A percentile compares a stretch with the other conserved stretches of the same genome.
phyloP scores from a whole-genome alignment of 2,797 vertebrate species.

The Eospalax fontanierii region DNA sequence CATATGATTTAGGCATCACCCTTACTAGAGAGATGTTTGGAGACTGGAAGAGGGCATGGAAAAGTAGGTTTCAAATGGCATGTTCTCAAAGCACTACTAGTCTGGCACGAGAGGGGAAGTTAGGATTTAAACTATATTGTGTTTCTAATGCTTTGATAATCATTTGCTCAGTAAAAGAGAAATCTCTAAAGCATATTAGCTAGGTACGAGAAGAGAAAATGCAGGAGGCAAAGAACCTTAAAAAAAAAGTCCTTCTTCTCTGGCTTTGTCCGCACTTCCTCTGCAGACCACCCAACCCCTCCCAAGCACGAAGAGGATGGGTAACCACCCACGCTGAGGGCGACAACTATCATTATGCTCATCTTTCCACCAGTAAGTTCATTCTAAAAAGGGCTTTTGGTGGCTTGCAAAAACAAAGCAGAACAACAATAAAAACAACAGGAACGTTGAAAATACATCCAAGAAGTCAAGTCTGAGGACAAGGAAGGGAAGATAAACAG shows the following conservation, averaged over 20 bases:
- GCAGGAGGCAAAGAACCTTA: neutral
- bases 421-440: constrained; percentile 58
- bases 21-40: neutral
- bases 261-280: neutral
- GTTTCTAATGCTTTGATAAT: neutral
- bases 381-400: constrained; percentile 12
- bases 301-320: neutral
- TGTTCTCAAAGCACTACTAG: neutral
- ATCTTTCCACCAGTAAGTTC: neutral
- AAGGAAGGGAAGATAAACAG: constrained; percentile 56
- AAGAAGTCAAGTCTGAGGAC: constrained; percentile 37
- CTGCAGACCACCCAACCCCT: neutral
- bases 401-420: constrained; percentile 24
- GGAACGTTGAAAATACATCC: neutral
- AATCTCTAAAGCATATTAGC: neutral
- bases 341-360: neutral
- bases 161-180: constrained; percentile 8
- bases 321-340: neutral
- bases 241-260: constrained; percentile 37
- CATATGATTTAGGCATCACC: neutral
- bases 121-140: constrained; percentile 27
- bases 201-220: neutral
- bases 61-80: neutral
- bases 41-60: neutral
- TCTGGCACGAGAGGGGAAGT: neutral